Base-by-base conservation (phyloP, 2,888 invertebrate species). In the Eristalinus sepulchralis region DNA sequence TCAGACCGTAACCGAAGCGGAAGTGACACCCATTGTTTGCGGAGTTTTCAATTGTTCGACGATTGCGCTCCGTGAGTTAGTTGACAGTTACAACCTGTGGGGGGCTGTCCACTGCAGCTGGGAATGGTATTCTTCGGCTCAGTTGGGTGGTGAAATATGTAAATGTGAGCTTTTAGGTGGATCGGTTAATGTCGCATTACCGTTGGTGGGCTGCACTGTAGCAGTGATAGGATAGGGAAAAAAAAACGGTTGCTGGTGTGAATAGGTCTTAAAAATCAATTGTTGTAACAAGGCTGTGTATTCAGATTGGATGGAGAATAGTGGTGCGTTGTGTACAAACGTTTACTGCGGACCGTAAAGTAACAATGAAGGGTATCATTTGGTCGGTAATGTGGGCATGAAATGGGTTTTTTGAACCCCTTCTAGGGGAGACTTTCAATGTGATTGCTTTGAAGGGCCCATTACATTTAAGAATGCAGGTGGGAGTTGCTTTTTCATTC, bases 1-100 rank as follows among this genome's bases (percentile, higher is more conserved):
- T 85, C 82, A 84, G 81, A 76, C 80, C 64, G 72, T 68, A 85
- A 77, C 72, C 36, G 59, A 82, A 68, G 36, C 85, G 85, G 85
- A 85, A 81, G 85, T 81, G 76, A 73, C 62, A 64, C 34, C 62
- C 62, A 68, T 80, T 80, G 72, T 71, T 68, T 22, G 67, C 17
- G 9, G 31, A 70, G 24, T n/a, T 39, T 62, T 13, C 53, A 77
- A 70, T 20, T 63, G 64, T 76, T 70, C 47, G 17, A 17, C 47
- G 64, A 64, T 31, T 20, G 64, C 31, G 13, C 10, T 27, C 62
- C 68, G 36, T 63, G 36, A 68, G 34, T 62, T 53, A 27, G 68
- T n/a, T 68, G 78, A 57, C 70, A 78, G 57, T 70, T 70, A 47
- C 20, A 77, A 77, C 68, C 47, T 77, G 53, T 67, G 33, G 13